phyloP scores from a whole-genome alignment of 2,888 invertebrate species.

The Meiosimyza decipiens region DNA sequence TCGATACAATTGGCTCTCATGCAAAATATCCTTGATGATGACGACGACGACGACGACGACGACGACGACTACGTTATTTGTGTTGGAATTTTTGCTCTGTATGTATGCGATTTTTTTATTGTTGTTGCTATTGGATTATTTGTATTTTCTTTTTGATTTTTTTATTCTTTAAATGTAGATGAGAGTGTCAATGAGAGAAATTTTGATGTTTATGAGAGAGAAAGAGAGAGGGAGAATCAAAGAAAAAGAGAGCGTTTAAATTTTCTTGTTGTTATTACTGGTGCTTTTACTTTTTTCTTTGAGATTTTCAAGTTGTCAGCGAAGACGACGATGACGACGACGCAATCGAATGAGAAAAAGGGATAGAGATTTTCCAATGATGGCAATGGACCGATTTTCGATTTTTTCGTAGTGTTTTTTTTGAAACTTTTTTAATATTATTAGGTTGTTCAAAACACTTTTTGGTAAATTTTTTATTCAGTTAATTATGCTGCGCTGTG shows the following conservation, averaged over 20 bases:
- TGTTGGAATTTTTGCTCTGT: slow-evolving; percentile 5
- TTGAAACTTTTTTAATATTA: not conserved
- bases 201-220: slow-evolving; percentile 24
- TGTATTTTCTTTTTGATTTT: slow-evolving; percentile 18
- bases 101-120: too few species aligned
- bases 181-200: not conserved
- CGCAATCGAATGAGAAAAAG: slow-evolving; percentile 31
- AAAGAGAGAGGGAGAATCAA: slow-evolving; percentile 33
- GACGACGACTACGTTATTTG: slow-evolving; percentile 42
- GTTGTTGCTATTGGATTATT: slow-evolving; percentile 18
- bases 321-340: slow-evolving; percentile 14
- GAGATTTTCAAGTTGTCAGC: not conserved
- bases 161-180: slow-evolving; percentile 31
- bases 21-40: slow-evolving; percentile 37
- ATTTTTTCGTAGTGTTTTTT: not conserved
- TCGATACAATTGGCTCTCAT: slow-evolving; percentile 47
- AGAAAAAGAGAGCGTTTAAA: slow-evolving; percentile 14
- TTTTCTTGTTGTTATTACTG: not conserved
- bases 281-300: not conserved
- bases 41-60: slow-evolving; percentile 50
- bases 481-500: slow-evolving; percentile 31
- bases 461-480: not conserved
- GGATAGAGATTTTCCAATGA: slow-evolving; percentile 39
- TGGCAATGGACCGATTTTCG: slow-evolving; percentile 31
- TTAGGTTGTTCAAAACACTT: not conserved